Evolutionary conservation across 2,113 vertebrate species (phyloP), one percentile per base, ranked within the genome.

Genomic region (Nyctibius bracteatus): DNA sequence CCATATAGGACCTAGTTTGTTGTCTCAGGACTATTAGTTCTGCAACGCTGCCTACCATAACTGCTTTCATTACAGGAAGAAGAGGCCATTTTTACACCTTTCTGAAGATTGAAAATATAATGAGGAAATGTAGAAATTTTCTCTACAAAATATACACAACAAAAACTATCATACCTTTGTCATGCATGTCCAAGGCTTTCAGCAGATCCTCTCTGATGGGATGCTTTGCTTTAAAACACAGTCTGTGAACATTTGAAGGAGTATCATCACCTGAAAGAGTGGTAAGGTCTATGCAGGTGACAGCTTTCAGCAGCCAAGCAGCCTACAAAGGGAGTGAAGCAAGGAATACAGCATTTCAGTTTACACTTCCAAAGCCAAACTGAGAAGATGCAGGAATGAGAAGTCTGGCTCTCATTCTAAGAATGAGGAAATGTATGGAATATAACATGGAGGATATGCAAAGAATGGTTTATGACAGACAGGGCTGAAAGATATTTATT

Each of bases 201-300:
- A 99, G 98, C 68, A 99, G 98, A 92, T 99, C 99, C 6, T 95
- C 83, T 66, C 98, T 97, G 86, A 99, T 97, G 1, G 99, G 99
- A 94, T 98, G 99, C 43, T 98, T 98, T 81, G 99, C 99, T 97
- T 99, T 99, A 86, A 98, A 98, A 77, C 99, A 99, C 72, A 99
- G 97, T 21, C 99, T 98, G 23, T 98, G 98, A 74, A 99, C 94
- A 9, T 99, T 99, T 67, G 99, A 99, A 12, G 98, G 95, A 0
- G 99, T 99, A 61, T 99, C 99, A 28, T 99, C 99, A 0, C 99
- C 99, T 5, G 99, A 98, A 46, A 99, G 98, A 3, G 99, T 99
- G 10, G 99, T 99, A 90, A 99, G 98, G 96, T 99, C 99, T 8
- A 99, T 99, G 72, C 98, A 99, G 8, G 99, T 99, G 65, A 99